phyloP scores from a whole-genome alignment of 2,888 invertebrate genomes.

The Lithophane semibrunnea region DNA sequence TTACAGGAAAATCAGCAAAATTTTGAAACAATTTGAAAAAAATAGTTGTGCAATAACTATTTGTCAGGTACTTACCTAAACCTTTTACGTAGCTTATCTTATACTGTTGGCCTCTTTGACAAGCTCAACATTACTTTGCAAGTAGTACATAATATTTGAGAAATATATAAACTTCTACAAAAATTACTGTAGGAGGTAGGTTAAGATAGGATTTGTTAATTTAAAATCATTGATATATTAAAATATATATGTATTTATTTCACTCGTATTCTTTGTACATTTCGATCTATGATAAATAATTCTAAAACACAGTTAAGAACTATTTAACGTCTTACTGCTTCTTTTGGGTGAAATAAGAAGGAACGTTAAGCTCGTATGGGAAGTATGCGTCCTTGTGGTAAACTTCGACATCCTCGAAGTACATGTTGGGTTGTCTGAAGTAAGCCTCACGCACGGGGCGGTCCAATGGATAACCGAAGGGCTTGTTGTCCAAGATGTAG shows the following conservation, averaged over 20 bases:
- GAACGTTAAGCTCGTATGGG: constrained; percentile 75
- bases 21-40: background rate
- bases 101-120: background rate
- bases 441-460: constrained; percentile 85
- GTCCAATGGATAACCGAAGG: constrained; percentile 91
- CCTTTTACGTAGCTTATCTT: background rate
- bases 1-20: background rate
- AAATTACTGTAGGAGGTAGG: background rate
- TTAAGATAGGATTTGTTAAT: background rate
- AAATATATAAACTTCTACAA: background rate
- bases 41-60: background rate
- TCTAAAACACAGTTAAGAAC: background rate
- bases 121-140: background rate
- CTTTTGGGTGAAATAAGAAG: constrained; percentile 68
- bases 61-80: background rate
- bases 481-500: constrained; percentile 85
- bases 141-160: background rate
- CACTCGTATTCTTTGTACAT: constrained; percentile 48
- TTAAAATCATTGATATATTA: constrained; percentile 1
- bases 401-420: constrained; percentile 90
- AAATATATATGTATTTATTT: constrained; percentile 29
- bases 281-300: constrained; percentile 36
- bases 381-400: constrained; percentile 86
- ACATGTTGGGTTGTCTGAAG: constrained; percentile 91
- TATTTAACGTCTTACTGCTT: constrained; percentile 38